Evolutionary conservation across 2,797 vertebrate species (phyloP).

Genomic region (Sebastes oblongus): DNA sequence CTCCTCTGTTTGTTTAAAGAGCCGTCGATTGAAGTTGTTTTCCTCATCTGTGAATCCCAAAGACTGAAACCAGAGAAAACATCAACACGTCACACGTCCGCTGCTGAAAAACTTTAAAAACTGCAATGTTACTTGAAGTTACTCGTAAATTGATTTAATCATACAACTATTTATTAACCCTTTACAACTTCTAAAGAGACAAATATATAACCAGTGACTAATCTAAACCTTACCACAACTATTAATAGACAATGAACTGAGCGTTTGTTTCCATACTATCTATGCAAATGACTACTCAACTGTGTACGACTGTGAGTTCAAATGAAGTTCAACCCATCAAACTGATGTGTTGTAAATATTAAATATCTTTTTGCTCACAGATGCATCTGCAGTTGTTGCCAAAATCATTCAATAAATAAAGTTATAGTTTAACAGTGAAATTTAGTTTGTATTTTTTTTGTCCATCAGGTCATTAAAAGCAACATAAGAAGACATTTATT

Average conservation of each 20-base stretch:
- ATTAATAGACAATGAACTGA: neutral
- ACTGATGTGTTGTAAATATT: slow-evolving; percentile 42
- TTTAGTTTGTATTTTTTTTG: slow-evolving; percentile 1
- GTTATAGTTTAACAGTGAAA: slow-evolving; percentile 2
- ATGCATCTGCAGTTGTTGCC: slow-evolving; percentile 19
- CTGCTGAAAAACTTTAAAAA: neutral
- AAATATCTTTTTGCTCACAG: neutral
- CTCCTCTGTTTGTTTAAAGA: neutral
- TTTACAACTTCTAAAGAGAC: slow-evolving; percentile 3
- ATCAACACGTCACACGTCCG: neutral
- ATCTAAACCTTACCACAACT: neutral
- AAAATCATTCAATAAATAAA: slow-evolving; percentile 38
- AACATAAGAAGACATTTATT: neutral
- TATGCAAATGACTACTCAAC: slow-evolving; percentile 55
- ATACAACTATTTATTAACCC: neutral
- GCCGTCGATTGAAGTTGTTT: neutral
- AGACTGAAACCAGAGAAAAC: slow-evolving; percentile 26
- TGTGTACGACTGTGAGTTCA: slow-evolving; percentile 10
- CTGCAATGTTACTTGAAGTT: slow-evolving; percentile 26
- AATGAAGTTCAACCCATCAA: slow-evolving; percentile 5
- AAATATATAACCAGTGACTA: neutral
- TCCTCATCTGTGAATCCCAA: slow-evolving; percentile 30
- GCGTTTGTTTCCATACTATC: slow-evolving; percentile 38
- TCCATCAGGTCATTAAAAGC: neutral
- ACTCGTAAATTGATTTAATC: neutral